A percentile compares a stretch with the other conserved stretches of the same genome.
Evolutionary conservation across 2,113 vertebrate genomes (phyloP).

Genomic region (Siniperca knerii): DNA sequence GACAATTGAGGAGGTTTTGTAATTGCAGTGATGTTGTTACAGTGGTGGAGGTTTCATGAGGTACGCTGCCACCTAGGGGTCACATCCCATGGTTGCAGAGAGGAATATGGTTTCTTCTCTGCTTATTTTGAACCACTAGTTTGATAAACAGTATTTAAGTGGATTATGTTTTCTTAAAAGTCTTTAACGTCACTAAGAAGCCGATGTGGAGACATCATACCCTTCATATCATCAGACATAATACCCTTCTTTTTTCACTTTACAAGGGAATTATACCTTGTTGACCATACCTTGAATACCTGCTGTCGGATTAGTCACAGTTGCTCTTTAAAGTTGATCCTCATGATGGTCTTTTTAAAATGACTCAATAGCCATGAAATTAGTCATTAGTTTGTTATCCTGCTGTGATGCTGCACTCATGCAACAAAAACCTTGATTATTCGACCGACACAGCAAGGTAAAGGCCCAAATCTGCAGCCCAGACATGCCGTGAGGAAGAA

Average conservation of each 20-base stretch:
- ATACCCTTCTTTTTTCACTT: neutral
- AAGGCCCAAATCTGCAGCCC: constrained; percentile 71
- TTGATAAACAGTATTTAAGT: constrained; percentile 21
- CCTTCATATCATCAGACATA: neutral
- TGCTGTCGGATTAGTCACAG: constrained; percentile 62
- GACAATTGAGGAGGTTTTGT: constrained; percentile 57
- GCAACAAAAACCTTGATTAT: constrained; percentile 71
- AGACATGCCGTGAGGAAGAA: constrained; percentile 70
- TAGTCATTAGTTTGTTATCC: constrained; percentile 77
- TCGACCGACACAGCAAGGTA: constrained; percentile 51
- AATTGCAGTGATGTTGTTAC: constrained; percentile 60
- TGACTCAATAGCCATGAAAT: constrained; percentile 81
- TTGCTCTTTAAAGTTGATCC: constrained; percentile 58
- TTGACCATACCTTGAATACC: constrained; percentile 36
- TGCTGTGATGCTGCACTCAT: constrained; percentile 69
- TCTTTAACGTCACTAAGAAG: constrained; percentile 9
- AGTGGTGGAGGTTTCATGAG: constrained; percentile 61
- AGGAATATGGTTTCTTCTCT: constrained; percentile 48
- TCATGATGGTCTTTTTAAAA: constrained; percentile 64
- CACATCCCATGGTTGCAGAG: constrained; percentile 64
- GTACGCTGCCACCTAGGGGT: constrained; percentile 76
- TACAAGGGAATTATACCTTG: constrained; percentile 15
- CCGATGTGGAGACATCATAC: neutral
- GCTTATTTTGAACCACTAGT: constrained; percentile 11
- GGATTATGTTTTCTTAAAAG: constrained; percentile 20